Evolutionary conservation across 2,113 vertebrate genomes (phyloP).

Genomic region (Ploceus nigricollis): DNA sequence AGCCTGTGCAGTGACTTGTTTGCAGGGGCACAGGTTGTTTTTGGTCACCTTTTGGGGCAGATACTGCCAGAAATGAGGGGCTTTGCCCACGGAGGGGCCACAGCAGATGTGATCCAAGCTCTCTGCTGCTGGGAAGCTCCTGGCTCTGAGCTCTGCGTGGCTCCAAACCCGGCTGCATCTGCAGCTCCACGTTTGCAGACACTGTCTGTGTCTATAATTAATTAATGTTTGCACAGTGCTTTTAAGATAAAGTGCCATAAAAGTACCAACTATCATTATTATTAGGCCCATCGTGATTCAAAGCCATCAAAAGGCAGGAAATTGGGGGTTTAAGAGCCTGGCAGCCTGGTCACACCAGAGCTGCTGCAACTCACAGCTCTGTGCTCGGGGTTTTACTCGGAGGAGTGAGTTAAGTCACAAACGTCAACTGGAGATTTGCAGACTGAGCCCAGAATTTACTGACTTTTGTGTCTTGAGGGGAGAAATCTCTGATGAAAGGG

Average conservation of each 20-base stretch:
- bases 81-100: background rate
- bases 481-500: background rate
- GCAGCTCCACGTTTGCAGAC: background rate
- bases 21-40: accelerated
- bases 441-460: background rate
- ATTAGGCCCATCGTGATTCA: constrained; percentile 21
- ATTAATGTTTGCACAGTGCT: constrained; percentile 50
- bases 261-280: constrained; percentile 43
- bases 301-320: constrained; percentile 48
- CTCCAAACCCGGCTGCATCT: background rate
- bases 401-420: background rate
- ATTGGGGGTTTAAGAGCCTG: constrained; percentile 29
- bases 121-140: background rate
- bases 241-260: constrained; percentile 44
- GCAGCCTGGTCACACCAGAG: background rate
- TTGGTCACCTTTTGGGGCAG: background rate
- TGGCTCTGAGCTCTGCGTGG: background rate
- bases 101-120: background rate
- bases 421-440: background rate
- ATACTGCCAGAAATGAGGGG: background rate
- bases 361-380: background rate
- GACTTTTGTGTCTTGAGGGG: background rate
- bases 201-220: constrained; percentile 29
- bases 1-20: accelerated
- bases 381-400: background rate